These are phyloP conservation scores for Elmis aenea DNA, from an alignment of 2,888 invertebrate genomes.

Conservation along the genomic window DNA sequence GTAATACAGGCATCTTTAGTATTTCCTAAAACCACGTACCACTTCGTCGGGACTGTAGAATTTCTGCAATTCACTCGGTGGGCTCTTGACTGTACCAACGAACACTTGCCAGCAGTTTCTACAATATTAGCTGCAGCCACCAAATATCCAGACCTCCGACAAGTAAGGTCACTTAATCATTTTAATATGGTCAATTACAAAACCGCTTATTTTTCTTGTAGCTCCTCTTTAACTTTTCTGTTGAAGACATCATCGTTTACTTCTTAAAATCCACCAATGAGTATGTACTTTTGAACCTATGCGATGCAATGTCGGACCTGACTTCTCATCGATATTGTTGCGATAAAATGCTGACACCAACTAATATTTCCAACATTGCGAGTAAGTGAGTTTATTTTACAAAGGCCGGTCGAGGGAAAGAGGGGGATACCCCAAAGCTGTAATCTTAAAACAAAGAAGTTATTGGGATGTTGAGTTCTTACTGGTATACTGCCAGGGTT, in stretches of 20 bases:
- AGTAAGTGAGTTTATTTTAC: no score
- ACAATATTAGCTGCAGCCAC: slow-evolving; percentile 1
- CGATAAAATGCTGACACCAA: slow-evolving; percentile 15
- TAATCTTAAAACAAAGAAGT: no score
- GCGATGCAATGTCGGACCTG: slow-evolving; percentile 10
- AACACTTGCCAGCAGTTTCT: neutral
- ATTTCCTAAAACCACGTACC: neutral
- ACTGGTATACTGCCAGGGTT: no score
- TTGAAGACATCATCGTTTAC: slow-evolving; percentile 15
- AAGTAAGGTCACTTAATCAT: no score
- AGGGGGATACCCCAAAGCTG: no score
- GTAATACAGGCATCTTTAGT: no score
- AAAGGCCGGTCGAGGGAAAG: no score
- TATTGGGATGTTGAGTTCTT: no score
- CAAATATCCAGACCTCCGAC: neutral
- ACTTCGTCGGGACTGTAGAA: slow-evolving; percentile 1
- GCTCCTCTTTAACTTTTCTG: slow-evolving; percentile 13
- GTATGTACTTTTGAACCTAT: slow-evolving; percentile 11
- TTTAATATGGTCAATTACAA: no score
- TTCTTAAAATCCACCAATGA: slow-evolving; percentile 14
- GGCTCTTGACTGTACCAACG: neutral
- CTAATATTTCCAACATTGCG: no score
- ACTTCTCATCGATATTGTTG: slow-evolving; percentile 14
- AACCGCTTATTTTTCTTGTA: no score
- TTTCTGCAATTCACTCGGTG: slow-evolving; percentile 3